These are phyloP conservation scores for Genyomyrus donnyi DNA, from an alignment of 2,113 vertebrate genomes.

Conservation along the genomic window DNA sequence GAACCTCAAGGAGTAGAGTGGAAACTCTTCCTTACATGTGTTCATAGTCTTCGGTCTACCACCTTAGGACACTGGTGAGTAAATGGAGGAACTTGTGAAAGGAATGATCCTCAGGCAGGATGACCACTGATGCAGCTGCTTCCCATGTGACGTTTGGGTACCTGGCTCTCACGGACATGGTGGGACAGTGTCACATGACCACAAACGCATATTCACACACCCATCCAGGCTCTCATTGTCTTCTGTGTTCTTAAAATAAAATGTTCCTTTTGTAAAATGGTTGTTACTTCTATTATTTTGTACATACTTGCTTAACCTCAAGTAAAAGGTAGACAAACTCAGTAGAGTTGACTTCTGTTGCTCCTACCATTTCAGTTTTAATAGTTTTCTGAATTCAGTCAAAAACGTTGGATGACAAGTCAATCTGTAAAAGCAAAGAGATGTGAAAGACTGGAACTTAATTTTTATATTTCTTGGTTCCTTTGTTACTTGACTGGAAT, in stretches of 20 bases:
- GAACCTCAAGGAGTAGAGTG: background rate
- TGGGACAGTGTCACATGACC: background rate
- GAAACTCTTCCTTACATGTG: background rate
- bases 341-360: background rate
- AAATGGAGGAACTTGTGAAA: background rate
- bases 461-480: background rate
- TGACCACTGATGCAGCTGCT: background rate
- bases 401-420: background rate
- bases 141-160: background rate
- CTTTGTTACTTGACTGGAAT: background rate
- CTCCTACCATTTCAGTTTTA: background rate
- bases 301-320: constrained; percentile 33
- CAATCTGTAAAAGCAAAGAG: background rate
- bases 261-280: constrained; percentile 40
- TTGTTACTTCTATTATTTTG: constrained; percentile 34
- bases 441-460: background rate
- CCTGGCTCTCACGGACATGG: background rate
- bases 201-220: background rate
- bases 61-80: background rate
- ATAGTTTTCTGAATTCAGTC: background rate
- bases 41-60: background rate
- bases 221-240: constrained; percentile 15
- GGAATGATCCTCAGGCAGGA: background rate
- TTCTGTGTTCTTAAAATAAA: constrained; percentile 43
- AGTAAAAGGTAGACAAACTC: constrained; percentile 38